phyloP scores from a whole-genome alignment of 2,888 invertebrate genomes.

The Zaprionus bogoriensis region DNA sequence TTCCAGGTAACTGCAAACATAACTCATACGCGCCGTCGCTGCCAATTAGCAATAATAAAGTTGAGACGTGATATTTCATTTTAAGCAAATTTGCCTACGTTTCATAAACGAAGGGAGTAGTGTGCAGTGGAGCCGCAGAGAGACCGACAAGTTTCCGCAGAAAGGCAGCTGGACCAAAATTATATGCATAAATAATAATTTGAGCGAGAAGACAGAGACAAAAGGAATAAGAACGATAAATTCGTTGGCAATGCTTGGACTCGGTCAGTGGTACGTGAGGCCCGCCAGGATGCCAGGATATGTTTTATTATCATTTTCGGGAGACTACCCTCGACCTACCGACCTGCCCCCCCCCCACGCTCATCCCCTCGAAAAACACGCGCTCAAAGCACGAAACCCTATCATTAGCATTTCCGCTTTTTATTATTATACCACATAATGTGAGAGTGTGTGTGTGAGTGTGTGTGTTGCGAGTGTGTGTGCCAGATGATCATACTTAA shows the following conservation, averaged over 20 bases:
- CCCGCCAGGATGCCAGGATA: constrained; percentile 46
- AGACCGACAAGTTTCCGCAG: constrained; percentile 50
- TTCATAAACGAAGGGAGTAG: constrained; percentile 57
- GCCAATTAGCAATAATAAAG: constrained; percentile 80
- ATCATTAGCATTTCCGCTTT: constrained; percentile 83
- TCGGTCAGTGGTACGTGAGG: constrained; percentile 43
- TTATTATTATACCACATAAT: constrained; percentile 77
- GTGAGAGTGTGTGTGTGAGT: constrained; percentile 39
- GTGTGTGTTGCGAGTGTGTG: constrained; percentile 11
- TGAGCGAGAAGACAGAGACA: constrained; percentile 35
- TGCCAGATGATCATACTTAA: constrained; percentile 79
- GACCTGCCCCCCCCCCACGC: constrained; percentile 34
- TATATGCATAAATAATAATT: constrained; percentile 81
- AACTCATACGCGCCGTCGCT: constrained; percentile 74
- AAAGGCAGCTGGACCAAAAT: constrained; percentile 77
- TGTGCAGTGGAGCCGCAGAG: not conserved
- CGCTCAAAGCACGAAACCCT: constrained; percentile 74
- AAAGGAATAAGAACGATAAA: constrained; percentile 62
- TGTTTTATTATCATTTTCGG: constrained; percentile 34
- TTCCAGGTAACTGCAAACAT: constrained; percentile 68
- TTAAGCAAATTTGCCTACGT: constrained; percentile 76
- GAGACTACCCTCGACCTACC: not conserved
- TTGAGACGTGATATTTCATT: constrained; percentile 80
- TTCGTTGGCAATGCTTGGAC: constrained; percentile 28
- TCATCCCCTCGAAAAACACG: constrained; percentile 21